Evolutionary conservation across 2,113 vertebrate species (phyloP), one percentile per base, ranked within the genome.

Genomic region (Mustela nigripes): DNA sequence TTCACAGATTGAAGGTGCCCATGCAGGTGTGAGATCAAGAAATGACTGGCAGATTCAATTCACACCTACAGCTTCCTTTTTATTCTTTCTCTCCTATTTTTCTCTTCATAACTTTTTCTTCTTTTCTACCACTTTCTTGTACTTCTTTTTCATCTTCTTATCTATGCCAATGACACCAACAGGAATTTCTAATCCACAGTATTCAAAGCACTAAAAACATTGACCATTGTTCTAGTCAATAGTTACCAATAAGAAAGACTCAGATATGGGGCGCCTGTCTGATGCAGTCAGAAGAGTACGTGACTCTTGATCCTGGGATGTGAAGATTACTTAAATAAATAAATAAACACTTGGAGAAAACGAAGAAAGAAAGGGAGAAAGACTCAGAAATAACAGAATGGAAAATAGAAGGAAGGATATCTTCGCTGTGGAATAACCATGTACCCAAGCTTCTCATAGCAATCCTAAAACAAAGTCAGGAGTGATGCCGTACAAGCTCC

Each of bases 101-200:
- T 69, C 19, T 71, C 71, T 62, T 76, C 16, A 14, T 21, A 94
- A 79, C 58, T 71, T 93, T 93, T 78, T 79, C 42, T 78, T 82
- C 28, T 90, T 87, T 90, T 89, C 39, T 81, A 76, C 11, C n/a
- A 84, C 39, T 53, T 80, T 92, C 42, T 92, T 81, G 60, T 15
- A n/a, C 7, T 91, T 93, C 45, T 53, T 86, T 71, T 87, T 60
- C 36, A 90, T 4, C 63, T 92, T 92, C 24, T 80, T 96, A 26
- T 82, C 53, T 95, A 71, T 87, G 21, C 31, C 83, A 93, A 28
- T 58, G 36, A 28, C 26, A 90, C 24, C 91, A 92, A 78, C 11
- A 92, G 60, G 42, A 86, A 96, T 69, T 89, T 96, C 92, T 48
- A 65, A 92, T 80, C 31, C 6, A 24, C 81, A 76, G 10, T 93